phyloP scores from a whole-genome alignment of 2,888 invertebrate genomes.

The Mythimna lalbum region DNA sequence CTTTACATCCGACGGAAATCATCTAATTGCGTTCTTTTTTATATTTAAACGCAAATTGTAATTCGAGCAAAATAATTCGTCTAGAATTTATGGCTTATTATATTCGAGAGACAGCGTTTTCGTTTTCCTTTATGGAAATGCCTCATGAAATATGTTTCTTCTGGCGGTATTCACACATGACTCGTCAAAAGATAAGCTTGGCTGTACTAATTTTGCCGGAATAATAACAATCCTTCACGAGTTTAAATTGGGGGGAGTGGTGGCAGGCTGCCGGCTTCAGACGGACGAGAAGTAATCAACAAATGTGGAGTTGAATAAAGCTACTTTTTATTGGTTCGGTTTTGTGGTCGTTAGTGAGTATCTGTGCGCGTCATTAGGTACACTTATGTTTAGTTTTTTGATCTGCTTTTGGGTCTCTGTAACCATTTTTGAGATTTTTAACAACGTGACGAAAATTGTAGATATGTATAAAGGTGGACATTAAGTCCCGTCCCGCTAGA shows the following conservation, averaged over 20 bases:
- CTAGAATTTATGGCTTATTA: constrained; percentile 54
- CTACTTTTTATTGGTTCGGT: constrained; percentile 42
- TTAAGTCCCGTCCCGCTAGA: no score
- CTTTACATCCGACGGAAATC: constrained; percentile 27
- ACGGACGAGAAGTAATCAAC: constrained; percentile 39
- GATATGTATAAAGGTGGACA: no score
- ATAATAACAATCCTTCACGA: constrained; percentile 59
- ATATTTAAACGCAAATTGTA: constrained; percentile 18
- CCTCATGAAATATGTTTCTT: constrained; percentile 56
- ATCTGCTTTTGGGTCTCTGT: neutral
- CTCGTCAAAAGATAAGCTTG: constrained; percentile 62
- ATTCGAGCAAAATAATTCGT: constrained; percentile 39
- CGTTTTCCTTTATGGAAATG: constrained; percentile 43
- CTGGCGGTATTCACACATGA: constrained; percentile 58
- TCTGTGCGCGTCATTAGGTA: neutral
- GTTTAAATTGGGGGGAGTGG: constrained; percentile 47
- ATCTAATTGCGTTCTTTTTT: constrained; percentile 36
- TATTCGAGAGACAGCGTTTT: constrained; percentile 42
- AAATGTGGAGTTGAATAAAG: constrained; percentile 30
- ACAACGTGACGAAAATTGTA: neutral
- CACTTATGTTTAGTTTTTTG: neutral
- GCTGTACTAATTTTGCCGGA: constrained; percentile 54
- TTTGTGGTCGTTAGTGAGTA: constrained; percentile 34
- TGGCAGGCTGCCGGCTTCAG: constrained; percentile 26
- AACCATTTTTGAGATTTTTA: neutral